Conservation (phyloP, 2,113 vertebrate species). For the Lathamus discolor region DNA sequence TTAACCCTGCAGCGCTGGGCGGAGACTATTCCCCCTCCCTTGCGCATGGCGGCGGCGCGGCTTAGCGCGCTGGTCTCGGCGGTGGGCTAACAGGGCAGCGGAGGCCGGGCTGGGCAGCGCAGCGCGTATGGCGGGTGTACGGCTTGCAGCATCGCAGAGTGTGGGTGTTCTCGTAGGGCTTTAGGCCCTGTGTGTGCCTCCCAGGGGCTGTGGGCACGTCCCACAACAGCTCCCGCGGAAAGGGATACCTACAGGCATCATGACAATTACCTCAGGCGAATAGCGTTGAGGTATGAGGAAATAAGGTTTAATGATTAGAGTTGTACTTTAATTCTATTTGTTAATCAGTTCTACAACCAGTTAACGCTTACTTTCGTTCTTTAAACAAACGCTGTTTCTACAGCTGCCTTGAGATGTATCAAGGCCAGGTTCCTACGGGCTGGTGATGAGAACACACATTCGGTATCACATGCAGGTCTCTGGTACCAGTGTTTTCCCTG, state of each 20-base stretch:
- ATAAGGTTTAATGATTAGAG: background rate
- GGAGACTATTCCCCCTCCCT: background rate
- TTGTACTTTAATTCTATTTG: fast-evolving
- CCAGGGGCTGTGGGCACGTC: fast-evolving
- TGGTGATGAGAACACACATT: fast-evolving
- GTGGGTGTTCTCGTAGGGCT: fast-evolving
- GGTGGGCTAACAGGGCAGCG: background rate
- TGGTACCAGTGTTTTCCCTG: fast-evolving
- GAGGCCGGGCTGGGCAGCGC: background rate
- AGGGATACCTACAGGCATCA: fast-evolving
- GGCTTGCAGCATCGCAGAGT: too few relatives aligned
- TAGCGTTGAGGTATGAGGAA: background rate
- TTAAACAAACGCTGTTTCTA: background rate
- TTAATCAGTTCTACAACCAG: background rate
- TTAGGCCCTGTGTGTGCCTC: fast-evolving
- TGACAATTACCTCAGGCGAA: fast-evolving
- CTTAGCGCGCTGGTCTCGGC: background rate
- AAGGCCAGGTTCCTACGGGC: too few relatives aligned
- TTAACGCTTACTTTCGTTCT: background rate
- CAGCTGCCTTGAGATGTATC: too few relatives aligned
- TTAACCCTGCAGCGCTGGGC: background rate
- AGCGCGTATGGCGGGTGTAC: too few relatives aligned
- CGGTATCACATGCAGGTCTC: fast-evolving
- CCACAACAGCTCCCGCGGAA: too few relatives aligned
- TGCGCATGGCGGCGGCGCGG: background rate